Conservation (phyloP, 2,797 vertebrate genomes). For the Acrossocheilus wenchowensis region DNA sequence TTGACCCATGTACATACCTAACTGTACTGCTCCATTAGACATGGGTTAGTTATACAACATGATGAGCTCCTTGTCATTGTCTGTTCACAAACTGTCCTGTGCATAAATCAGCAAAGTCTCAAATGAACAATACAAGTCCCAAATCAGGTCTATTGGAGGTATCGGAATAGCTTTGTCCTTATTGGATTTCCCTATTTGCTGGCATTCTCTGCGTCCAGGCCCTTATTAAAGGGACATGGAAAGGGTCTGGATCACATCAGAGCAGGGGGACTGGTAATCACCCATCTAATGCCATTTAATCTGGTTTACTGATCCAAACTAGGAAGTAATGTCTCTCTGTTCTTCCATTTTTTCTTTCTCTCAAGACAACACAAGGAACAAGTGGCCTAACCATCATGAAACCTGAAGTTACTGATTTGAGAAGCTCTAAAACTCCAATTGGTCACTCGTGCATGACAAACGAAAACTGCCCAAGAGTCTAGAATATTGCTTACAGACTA, state of each 20-base stretch:
- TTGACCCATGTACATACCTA: not conserved
- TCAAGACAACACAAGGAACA: not conserved
- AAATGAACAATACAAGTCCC: slow-evolving; percentile 50
- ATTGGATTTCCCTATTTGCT: slow-evolving; percentile 71
- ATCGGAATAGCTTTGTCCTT: slow-evolving; percentile 46
- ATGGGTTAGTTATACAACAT: not conserved
- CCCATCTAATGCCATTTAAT: slow-evolving; percentile 80
- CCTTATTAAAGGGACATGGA: slow-evolving; percentile 75
- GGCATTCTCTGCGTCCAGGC: slow-evolving; percentile 63
- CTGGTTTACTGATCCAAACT: slow-evolving; percentile 62
- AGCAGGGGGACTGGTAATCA: slow-evolving; percentile 80
- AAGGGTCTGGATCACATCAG: slow-evolving; percentile 76
- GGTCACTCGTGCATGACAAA: not conserved
- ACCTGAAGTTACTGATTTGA: not conserved
- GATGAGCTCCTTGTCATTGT: slow-evolving; percentile 12
- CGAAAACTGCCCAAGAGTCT: not conserved
- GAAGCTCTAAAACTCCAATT: not conserved
- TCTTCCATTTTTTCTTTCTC: not conserved
- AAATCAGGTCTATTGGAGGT: slow-evolving; percentile 49
- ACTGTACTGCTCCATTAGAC: not conserved
- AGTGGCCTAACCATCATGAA: not conserved
- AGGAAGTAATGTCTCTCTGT: slow-evolving; percentile 1
- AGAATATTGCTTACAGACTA: not conserved
- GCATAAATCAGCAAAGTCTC: slow-evolving; percentile 44
- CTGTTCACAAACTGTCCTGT: slow-evolving; percentile 21